Evolutionary conservation across 2,888 invertebrate genomes (phyloP).

Genomic region (Limulus polyphemus): DNA sequence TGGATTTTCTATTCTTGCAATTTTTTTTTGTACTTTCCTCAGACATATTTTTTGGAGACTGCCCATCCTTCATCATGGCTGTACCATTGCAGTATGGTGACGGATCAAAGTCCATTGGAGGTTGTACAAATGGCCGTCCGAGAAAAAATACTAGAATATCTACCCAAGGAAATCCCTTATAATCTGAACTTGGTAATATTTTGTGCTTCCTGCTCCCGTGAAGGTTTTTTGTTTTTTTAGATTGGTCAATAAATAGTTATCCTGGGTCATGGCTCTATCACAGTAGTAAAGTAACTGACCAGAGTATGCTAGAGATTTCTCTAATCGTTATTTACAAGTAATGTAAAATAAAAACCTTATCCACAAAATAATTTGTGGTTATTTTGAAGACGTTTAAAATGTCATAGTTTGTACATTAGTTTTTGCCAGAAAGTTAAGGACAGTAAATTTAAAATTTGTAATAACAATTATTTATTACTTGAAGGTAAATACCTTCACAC

Average conservation of each 20-base stretch:
- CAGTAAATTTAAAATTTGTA: too few species aligned
- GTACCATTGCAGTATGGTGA: constrained; percentile 52
- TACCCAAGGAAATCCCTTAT: constrained; percentile 80
- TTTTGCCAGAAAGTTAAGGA: too few species aligned
- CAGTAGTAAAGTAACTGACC: constrained; percentile 56
- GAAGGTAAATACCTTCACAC: too few species aligned
- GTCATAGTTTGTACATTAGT: too few species aligned
- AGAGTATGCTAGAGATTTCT: constrained; percentile 54
- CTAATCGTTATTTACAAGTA: constrained; percentile 48
- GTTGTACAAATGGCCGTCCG: constrained; percentile 61
- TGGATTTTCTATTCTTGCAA: constrained; percentile 20
- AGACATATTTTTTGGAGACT: constrained; percentile 55
- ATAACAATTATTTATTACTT: too few species aligned
- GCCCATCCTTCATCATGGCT: constrained; percentile 56
- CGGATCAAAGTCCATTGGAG: constrained; percentile 57
- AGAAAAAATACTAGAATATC: constrained; percentile 66
- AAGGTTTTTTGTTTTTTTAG: too few species aligned
- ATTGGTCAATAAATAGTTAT: constrained; percentile 32
- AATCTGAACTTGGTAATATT: constrained; percentile 41
- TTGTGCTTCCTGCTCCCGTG: too few species aligned
- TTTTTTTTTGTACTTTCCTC: constrained; percentile 27
- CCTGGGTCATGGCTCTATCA: constrained; percentile 55
- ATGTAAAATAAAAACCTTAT: too few species aligned
- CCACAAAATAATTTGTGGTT: too few species aligned
- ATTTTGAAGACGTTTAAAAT: too few species aligned